Evolutionary conservation across 2,113 vertebrate genomes (phyloP).

Genomic region (Balaeniceps rex): DNA sequence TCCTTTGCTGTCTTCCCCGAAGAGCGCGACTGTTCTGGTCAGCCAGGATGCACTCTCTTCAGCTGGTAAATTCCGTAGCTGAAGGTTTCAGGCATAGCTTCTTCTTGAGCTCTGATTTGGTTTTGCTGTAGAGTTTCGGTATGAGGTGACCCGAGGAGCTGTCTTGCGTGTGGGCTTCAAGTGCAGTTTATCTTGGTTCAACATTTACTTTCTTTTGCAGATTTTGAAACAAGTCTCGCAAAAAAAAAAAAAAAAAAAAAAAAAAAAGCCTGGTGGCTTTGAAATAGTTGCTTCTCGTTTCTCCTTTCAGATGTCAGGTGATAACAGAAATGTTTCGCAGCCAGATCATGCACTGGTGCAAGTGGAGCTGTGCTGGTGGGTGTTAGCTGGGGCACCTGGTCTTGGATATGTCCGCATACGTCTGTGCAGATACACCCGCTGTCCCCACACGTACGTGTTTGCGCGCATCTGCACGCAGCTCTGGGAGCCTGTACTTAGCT

Average conservation of each 20-base stretch:
- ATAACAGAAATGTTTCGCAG: background rate
- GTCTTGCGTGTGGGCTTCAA: background rate
- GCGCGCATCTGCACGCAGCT: background rate
- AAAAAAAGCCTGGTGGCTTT: background rate
- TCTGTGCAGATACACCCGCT: fast-evolving
- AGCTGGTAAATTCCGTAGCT: background rate
- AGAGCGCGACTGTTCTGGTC: background rate
- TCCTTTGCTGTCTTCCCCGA: background rate
- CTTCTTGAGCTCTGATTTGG: background rate
- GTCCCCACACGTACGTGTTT: fast-evolving
- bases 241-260: no score
- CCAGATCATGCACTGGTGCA: background rate
- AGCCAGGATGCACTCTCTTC: background rate
- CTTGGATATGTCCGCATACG: fast-evolving
- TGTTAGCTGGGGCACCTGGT: background rate
- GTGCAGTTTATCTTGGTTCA: background rate
- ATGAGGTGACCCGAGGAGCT: background rate
- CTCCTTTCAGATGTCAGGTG: background rate
- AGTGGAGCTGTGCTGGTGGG: background rate
- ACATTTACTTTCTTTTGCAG: background rate
- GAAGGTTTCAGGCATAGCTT: background rate
- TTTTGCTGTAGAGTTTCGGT: background rate
- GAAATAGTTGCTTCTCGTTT: background rate
- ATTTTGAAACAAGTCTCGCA: background rate
- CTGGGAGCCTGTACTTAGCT: background rate